These are phyloP conservation scores for Paracentrotus lividus DNA, from an alignment of 53 echinoderm and acorn worm species.

Conservation along the genomic window DNA sequence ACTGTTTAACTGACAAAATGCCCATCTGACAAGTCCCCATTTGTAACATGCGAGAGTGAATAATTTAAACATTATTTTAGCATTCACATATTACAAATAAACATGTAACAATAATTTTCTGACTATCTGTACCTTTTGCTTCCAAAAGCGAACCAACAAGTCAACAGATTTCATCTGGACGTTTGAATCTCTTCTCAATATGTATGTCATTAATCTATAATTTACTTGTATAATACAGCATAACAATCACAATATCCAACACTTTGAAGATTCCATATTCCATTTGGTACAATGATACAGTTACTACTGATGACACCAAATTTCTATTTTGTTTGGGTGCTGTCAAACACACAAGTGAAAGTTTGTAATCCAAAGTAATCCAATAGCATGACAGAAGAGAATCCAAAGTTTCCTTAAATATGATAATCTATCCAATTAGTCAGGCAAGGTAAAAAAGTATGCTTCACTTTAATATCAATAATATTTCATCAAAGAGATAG, in stretches of 20 bases:
- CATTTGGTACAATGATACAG: not conserved
- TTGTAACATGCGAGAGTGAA: no score
- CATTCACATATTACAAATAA: not conserved
- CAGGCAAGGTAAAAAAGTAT: not conserved
- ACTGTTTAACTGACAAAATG: no score
- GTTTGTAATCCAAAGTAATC: not conserved
- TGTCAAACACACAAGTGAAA: not conserved
- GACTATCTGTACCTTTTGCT: constrained; percentile 28
- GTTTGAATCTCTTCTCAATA: not conserved
- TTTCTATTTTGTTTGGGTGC: not conserved
- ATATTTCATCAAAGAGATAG: not conserved
- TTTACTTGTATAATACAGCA: not conserved
- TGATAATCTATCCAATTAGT: no score
- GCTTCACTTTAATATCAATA: not conserved
- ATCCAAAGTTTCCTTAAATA: not conserved
- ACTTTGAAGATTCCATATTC: constrained; percentile 3
- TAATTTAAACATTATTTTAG: no score
- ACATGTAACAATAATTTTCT: not conserved
- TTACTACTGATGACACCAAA: not conserved
- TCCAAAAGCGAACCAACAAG: constrained; percentile 63
- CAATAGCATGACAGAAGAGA: not conserved
- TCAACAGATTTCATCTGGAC: constrained; percentile 54
- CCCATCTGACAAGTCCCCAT: no score
- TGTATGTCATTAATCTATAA: not conserved
- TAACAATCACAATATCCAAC: not conserved